These are phyloP conservation scores for Pristionchus exspectatus DNA, from an alignment of 2,888 invertebrate genomes.

Conservation along the genomic window DNA sequence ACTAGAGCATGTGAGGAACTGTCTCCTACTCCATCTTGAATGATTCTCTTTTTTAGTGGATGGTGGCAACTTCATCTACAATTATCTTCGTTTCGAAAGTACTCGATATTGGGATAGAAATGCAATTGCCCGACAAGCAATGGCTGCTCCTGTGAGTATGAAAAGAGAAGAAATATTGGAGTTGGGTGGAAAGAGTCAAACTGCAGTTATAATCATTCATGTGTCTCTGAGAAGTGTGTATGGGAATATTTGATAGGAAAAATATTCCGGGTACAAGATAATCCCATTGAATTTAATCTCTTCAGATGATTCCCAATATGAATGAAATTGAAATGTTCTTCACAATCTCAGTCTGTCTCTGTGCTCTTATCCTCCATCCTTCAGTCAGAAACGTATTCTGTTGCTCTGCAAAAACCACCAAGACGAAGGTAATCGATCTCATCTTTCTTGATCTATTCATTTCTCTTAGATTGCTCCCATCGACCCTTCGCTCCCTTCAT, in stretches of 20 bases:
- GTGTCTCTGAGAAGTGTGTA: background rate
- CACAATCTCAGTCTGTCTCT: constrained; percentile 7
- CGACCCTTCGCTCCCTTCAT: background rate
- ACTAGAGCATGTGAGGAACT: background rate
- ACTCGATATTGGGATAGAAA: background rate
- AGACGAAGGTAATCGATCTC: constrained; percentile 18
- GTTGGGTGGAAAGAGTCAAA: background rate
- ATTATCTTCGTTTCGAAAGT: background rate
- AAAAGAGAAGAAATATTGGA: constrained; percentile 13
- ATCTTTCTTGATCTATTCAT: background rate
- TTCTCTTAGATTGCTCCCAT: constrained; percentile 9
- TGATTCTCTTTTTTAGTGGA: background rate
- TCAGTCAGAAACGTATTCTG: constrained; percentile 29
- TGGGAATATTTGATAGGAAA: background rate
- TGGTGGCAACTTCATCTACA: background rate
- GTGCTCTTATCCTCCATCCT: constrained; percentile 31
- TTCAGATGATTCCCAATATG: background rate
- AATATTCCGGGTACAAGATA: background rate
- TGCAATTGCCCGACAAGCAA: background rate
- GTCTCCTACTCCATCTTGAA: background rate
- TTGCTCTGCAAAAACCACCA: background rate
- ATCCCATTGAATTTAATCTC: background rate
- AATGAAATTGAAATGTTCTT: constrained; percentile 12
- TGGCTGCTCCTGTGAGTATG: background rate
- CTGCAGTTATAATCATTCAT: background rate